Evolutionary conservation across 2,113 vertebrate species (phyloP).

Genomic region (Entosphenus tridentatus): DNA sequence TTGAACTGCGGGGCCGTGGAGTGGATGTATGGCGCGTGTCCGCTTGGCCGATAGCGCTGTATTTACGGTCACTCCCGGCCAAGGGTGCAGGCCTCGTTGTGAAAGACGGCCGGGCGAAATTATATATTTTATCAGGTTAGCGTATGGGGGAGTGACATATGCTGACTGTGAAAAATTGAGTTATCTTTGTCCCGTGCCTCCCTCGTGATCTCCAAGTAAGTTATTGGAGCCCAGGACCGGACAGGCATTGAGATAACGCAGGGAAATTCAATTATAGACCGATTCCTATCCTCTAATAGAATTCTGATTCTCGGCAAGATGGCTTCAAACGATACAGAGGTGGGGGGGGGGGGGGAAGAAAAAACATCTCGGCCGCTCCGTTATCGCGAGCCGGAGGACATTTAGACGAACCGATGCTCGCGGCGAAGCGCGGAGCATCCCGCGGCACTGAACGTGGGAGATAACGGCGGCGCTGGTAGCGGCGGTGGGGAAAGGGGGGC

Average conservation of each 20-base stretch:
- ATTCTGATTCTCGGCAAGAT: conserved; percentile 98
- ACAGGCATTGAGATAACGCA: conserved; percentile 99
- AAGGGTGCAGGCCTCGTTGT: too few relatives aligned
- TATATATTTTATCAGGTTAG: conserved; percentile 6
- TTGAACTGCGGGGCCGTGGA: too few relatives aligned
- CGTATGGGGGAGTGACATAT: conserved; percentile 37
- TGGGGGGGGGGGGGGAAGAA: not conserved
- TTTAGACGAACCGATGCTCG: conserved; percentile 3
- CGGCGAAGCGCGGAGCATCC: not conserved
- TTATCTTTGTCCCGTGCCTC: conserved; percentile 41
- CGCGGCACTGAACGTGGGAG: too few relatives aligned
- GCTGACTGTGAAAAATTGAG: conserved; percentile 81
- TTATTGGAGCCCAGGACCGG: conserved; percentile 84
- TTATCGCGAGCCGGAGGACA: not conserved
- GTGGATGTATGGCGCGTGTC: too few relatives aligned
- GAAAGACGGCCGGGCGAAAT: too few relatives aligned
- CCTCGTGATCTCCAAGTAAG: conserved; percentile 54
- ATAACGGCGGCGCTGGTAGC: too few relatives aligned
- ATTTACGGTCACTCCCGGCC: too few relatives aligned
- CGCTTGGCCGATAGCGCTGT: too few relatives aligned
- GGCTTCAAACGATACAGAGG: conserved; percentile 3
- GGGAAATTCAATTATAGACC: conserved; percentile 99
- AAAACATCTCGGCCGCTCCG: not conserved
- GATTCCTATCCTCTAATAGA: conserved; percentile 99
- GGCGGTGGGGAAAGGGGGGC: too few relatives aligned